Evolutionary conservation across 2,888 invertebrate genomes (phyloP).

Genomic region (Podotricha telesiphe): DNA sequence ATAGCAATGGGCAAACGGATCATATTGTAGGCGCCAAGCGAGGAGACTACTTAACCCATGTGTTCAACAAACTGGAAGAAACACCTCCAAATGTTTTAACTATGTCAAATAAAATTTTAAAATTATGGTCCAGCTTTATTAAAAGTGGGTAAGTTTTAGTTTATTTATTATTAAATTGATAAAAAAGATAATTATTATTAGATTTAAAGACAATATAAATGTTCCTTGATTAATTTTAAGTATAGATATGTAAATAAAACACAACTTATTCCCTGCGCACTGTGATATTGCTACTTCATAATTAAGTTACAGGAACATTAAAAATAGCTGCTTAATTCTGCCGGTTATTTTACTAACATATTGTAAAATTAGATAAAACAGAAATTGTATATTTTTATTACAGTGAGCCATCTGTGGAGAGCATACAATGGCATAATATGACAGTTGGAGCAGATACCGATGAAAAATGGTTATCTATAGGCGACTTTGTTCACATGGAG

Average conservation of each 20-base stretch:
- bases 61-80: constrained; percentile 63
- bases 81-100: background rate
- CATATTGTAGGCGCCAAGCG: constrained; percentile 72
- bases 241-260: too few relatives aligned
- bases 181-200: too few relatives aligned
- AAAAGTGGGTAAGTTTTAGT: constrained; percentile 74
- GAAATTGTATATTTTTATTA: constrained; percentile 33
- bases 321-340: too few relatives aligned
- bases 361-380: background rate
- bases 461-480: constrained; percentile 64
- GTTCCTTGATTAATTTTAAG: too few relatives aligned
- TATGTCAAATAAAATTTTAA: constrained; percentile 51
- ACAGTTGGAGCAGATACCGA: constrained; percentile 46
- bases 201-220: too few relatives aligned
- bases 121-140: constrained; percentile 76
- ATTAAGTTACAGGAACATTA: too few relatives aligned
- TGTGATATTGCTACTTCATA: too few relatives aligned
- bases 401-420: constrained; percentile 57
- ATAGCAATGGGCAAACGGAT: constrained; percentile 73
- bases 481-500: constrained; percentile 39
- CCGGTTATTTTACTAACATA: too few relatives aligned
- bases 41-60: constrained; percentile 81
- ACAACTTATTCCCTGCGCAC: too few relatives aligned
- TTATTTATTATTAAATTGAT: background rate
- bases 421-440: constrained; percentile 56